Percentiles rank a stretch among this genome's conserved stretches.
phyloP scores from a whole-genome alignment of 2,113 vertebrate species.

The Erythrocebus patas region DNA sequence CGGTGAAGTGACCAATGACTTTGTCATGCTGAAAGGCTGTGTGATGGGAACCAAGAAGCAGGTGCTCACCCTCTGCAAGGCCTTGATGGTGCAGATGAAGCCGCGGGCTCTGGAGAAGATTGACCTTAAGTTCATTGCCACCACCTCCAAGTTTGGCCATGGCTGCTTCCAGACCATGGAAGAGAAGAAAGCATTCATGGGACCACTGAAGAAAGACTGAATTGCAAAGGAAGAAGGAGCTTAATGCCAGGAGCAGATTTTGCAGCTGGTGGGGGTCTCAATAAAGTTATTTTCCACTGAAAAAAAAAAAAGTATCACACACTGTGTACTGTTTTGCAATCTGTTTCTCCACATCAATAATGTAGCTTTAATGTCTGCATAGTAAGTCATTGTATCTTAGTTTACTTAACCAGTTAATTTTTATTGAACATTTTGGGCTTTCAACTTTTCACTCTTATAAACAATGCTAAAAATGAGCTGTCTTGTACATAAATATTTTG shows the following conservation, averaged over 20 bases:
- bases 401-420: conserved; percentile 23
- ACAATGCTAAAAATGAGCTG: conserved; percentile 23
- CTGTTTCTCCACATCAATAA: not conserved
- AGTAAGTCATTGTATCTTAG: not conserved
- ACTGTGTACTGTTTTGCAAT: not conserved
- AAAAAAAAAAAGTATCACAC: not conserved
- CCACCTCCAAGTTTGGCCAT: conserved; percentile 98
- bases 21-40: conserved; percentile 97
- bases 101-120: conserved; percentile 96
- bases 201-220: conserved; percentile 98
- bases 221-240: conserved; percentile 94
- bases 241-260: conserved; percentile 65
- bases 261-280: no score
- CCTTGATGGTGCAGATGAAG: conserved; percentile 95
- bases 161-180: conserved; percentile 98
- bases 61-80: conserved; percentile 97
- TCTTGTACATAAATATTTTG: conserved; percentile 32
- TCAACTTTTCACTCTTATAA: not conserved
- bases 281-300: no score
- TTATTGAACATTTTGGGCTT: not conserved
- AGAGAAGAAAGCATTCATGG: conserved; percentile 99
- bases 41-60: conserved; percentile 97
- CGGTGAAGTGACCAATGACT: conserved; percentile 84
- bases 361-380: not conserved
- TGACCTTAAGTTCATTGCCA: conserved; percentile 98